Conservation (phyloP, 2,113 vertebrate genomes). For the Spea multiplicata region DNA sequence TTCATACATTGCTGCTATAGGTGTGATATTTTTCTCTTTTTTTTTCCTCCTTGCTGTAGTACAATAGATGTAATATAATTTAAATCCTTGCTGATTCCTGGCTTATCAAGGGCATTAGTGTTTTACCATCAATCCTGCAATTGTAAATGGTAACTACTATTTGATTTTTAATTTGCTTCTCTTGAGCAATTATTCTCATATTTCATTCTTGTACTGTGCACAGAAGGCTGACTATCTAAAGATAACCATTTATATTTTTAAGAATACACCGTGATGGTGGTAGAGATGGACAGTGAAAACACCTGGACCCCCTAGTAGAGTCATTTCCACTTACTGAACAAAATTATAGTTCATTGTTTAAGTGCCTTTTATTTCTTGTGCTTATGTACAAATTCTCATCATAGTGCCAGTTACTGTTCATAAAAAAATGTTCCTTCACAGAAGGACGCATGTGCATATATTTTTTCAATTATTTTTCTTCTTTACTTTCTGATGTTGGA, state of each 20-base stretch:
- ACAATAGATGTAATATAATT: slow-evolving; percentile 4
- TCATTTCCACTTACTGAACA: not conserved
- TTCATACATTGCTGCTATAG: slow-evolving; percentile 19
- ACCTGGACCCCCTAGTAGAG: too few relatives aligned
- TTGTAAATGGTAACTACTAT: too few relatives aligned
- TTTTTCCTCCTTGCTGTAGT: not conserved
- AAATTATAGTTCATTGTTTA: slow-evolving; percentile 23
- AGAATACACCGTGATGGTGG: too few relatives aligned
- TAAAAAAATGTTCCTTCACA: not conserved
- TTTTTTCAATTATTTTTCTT: not conserved
- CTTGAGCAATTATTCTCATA: too few relatives aligned
- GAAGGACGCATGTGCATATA: not conserved
- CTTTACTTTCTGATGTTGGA: not conserved
- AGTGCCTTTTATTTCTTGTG: slow-evolving; percentile 38
- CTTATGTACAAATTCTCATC: not conserved
- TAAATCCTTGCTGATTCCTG: not conserved
- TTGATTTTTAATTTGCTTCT: too few relatives aligned
- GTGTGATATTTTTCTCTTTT: not conserved
- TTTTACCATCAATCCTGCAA: too few relatives aligned
- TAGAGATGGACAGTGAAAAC: too few relatives aligned
- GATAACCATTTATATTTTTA: too few relatives aligned
- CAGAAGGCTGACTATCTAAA: too few relatives aligned
- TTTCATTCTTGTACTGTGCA: too few relatives aligned
- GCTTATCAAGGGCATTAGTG: not conserved
- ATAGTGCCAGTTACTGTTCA: not conserved